These are phyloP conservation scores for Hemibagrus guttatus DNA, from an alignment of 2,797 vertebrate genomes.

Conservation along the genomic window DNA sequence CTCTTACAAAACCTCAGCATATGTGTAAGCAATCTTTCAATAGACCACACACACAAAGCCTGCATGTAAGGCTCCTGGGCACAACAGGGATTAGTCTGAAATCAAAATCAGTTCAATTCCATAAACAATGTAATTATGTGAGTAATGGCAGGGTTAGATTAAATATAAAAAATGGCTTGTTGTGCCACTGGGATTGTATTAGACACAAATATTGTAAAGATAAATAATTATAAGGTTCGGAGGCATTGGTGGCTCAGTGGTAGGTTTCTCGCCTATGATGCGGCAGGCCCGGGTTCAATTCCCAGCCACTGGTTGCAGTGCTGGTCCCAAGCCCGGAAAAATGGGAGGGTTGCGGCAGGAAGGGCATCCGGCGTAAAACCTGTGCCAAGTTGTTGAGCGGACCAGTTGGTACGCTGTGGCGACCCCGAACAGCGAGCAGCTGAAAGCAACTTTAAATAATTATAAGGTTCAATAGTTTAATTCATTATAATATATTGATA, in stretches of 20 bases:
- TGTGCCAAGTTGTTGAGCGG: no score
- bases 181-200: neutral
- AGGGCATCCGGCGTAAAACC: no score
- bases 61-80: conserved; percentile 28
- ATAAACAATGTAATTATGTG: conserved; percentile 21
- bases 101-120: conserved; percentile 25
- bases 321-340: no score
- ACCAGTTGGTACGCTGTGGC: no score
- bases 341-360: no score
- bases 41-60: conserved; percentile 39
- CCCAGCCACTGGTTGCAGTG: no score
- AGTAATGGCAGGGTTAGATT: neutral
- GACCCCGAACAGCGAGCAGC: no score
- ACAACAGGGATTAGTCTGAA: conserved; percentile 27
- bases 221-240: neutral
- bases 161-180: neutral
- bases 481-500: neutral
- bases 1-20: conserved; percentile 27
- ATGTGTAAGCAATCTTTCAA: conserved; percentile 35
- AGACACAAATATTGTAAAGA: neutral
- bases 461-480: neutral
- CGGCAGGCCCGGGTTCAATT: no score
- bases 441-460: no score
- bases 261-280: no score
- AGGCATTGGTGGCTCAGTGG: no score